phyloP scores from a whole-genome alignment of 2,797 vertebrate genomes.

The Gymnoscopelus braueri region DNA sequence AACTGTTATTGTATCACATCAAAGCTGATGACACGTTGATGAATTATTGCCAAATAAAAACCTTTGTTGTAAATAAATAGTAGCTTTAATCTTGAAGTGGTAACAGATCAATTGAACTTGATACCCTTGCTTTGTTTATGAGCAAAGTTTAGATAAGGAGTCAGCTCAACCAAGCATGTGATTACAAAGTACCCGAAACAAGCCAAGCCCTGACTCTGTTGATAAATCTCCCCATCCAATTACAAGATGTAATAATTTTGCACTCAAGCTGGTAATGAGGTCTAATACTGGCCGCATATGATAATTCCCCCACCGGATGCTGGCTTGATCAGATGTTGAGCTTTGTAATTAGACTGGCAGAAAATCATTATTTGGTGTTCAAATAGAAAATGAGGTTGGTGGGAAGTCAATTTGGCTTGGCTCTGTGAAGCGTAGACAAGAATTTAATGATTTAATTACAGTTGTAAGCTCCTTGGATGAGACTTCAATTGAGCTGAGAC shows the following conservation, averaged over 20 bases:
- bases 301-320: conserved; percentile 67
- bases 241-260: conserved; percentile 76
- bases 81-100: conserved; percentile 47
- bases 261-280: conserved; percentile 70
- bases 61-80: too few species aligned
- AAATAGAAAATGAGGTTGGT: conserved; percentile 93
- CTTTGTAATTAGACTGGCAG: conserved; percentile 99
- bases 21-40: too few species aligned
- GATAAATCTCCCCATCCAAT: conserved; percentile 73
- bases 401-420: conserved; percentile 88
- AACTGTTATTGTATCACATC: too few species aligned
- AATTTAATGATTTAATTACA: conserved; percentile 99
- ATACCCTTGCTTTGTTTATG: conserved; percentile 91
- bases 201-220: conserved; percentile 50
- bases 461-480: conserved; percentile 91
- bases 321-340: conserved; percentile 76
- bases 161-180: conserved; percentile 56
- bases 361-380: conserved; percentile 99
- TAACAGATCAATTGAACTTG: conserved; percentile 89
- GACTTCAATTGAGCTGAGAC: conserved; percentile 88
- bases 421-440: conserved; percentile 98
- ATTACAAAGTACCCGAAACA: conserved; percentile 48
- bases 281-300: conserved; percentile 66
- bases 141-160: conserved; percentile 82
- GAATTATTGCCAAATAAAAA: too few species aligned